Conservation (phyloP, 2,888 invertebrate genomes). For the Leptopilina drosophilae region DNA sequence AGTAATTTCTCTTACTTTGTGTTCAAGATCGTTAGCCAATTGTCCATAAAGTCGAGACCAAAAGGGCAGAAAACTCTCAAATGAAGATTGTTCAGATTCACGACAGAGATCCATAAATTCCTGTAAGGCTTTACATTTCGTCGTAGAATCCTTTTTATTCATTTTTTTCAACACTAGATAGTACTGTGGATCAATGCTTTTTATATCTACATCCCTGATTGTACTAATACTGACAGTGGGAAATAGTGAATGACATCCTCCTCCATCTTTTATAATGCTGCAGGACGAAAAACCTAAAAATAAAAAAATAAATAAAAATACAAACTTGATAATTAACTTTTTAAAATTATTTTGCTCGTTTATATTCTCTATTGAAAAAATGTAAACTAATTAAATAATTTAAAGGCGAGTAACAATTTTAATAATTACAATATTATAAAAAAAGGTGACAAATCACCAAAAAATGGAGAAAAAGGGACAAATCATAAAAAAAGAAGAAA, state of each 20-base stretch:
- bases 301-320: neutral
- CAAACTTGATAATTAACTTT: no score
- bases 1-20: slow-evolving; percentile 89
- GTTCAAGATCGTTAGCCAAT: slow-evolving; percentile 88
- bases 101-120: slow-evolving; percentile 87
- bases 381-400: no score
- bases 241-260: slow-evolving; percentile 80
- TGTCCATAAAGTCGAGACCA: slow-evolving; percentile 91
- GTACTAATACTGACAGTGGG: slow-evolving; percentile 75
- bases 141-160: slow-evolving; percentile 92
- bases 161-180: slow-evolving; percentile 91
- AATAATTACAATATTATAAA: no score
- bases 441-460: no score
- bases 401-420: no score
- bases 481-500: no score
- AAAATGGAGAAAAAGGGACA: no score
- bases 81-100: slow-evolving; percentile 82
- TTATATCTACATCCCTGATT: slow-evolving; percentile 82
- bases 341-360: no score
- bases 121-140: slow-evolving; percentile 92
- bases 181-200: slow-evolving; percentile 84
- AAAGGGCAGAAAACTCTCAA: slow-evolving; percentile 85
- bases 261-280: slow-evolving; percentile 53
- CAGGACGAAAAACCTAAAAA: slow-evolving; percentile 10
- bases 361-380: no score